Evolutionary conservation across 2,113 vertebrate genomes (phyloP).

Genomic region (Bothrops jararaca): DNA sequence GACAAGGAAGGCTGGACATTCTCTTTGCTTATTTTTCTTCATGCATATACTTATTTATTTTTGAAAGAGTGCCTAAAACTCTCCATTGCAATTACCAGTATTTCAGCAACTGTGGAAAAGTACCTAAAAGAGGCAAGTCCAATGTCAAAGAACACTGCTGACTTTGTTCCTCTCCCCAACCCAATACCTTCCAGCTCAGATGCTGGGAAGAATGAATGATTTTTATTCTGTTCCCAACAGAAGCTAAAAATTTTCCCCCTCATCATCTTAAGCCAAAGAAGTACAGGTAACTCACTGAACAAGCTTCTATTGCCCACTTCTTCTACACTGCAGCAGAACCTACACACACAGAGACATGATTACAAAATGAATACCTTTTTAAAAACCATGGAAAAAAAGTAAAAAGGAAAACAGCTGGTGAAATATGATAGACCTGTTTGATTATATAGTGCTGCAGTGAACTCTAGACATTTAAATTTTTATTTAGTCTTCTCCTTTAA

Average conservation of each 20-base stretch:
- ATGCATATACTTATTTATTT: conserved; percentile 25
- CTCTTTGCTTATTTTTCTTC: conserved; percentile 49
- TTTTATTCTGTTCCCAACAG: conserved; percentile 67
- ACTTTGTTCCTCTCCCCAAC: conserved; percentile 64
- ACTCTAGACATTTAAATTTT: conserved; percentile 21
- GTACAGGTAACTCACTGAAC: conserved; percentile 70
- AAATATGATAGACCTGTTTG: conserved; percentile 31
- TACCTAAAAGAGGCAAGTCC: conserved; percentile 64
- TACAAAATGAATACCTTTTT: conserved; percentile 27
- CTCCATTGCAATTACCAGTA: conserved; percentile 38
- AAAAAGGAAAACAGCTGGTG: conserved; percentile 7
- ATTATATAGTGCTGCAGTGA: not conserved
- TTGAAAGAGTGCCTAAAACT: conserved; percentile 49
- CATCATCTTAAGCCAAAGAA: conserved; percentile 63
- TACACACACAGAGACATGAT: conserved; percentile 33
- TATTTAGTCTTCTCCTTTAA: conserved; percentile 45
- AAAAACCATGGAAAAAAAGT: not conserved
- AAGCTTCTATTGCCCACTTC: conserved; percentile 54
- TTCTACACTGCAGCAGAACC: conserved; percentile 44
- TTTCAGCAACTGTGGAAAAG: conserved; percentile 70
- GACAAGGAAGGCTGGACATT: conserved; percentile 4
- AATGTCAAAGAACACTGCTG: conserved; percentile 65
- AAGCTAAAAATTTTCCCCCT: conserved; percentile 31
- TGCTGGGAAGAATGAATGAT: conserved; percentile 67
- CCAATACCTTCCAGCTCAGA: conserved; percentile 58